Conservation (phyloP, 37 sponge, comb jelly and placozoan genomes). For the Chondrilla cf. caribensis region DNA sequence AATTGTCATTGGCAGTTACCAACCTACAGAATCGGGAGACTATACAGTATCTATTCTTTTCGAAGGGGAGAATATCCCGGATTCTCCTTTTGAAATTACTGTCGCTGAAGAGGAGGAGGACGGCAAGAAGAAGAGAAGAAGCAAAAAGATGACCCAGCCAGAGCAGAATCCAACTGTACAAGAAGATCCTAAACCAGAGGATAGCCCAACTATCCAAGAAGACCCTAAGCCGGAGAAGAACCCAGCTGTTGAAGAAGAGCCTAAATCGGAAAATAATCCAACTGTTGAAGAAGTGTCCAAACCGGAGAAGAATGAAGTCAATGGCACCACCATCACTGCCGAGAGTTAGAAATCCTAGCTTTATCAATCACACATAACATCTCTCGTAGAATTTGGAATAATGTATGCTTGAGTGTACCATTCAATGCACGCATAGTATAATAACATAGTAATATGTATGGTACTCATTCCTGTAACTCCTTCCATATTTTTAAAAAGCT, state of each 20-base stretch:
- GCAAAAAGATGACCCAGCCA: not conserved
- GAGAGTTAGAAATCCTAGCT: no score
- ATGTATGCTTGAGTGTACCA: no score
- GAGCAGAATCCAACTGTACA: no score
- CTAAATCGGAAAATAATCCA: not conserved
- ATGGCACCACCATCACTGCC: no score
- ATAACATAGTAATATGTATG: no score
- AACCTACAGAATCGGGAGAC: slow-evolving; percentile 70
- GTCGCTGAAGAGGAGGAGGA: slow-evolving; percentile 16
- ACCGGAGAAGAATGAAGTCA: no score
- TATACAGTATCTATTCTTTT: slow-evolving; percentile 67
- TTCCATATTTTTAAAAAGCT: no score
- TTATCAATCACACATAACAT: no score
- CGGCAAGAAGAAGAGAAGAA: not conserved
- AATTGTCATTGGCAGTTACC: slow-evolving; percentile 50
- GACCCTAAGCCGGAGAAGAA: not conserved
- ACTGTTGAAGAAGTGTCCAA: not conserved
- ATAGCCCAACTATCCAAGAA: not conserved
- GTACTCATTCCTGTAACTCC: no score
- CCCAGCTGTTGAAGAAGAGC: not conserved
- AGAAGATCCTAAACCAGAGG: no score
- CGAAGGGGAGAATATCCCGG: slow-evolving; percentile 64
- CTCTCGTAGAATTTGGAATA: no score
- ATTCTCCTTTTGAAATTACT: slow-evolving; percentile 66
- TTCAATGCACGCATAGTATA: no score